Conservation (phyloP, 2,113 vertebrate genomes). For the Phylloscopus trochilus region DNA sequence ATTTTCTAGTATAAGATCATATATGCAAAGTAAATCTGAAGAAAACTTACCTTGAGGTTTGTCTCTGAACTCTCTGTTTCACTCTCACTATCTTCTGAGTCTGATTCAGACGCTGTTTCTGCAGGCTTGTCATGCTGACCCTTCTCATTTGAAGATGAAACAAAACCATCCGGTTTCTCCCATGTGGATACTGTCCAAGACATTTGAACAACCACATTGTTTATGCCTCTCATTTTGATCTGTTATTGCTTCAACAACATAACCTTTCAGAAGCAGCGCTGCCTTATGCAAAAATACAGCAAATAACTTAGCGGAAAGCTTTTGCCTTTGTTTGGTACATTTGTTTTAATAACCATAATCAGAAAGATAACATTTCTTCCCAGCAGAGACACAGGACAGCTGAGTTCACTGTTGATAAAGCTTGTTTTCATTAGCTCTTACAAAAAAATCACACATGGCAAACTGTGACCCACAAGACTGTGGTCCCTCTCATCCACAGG, state of each 20-base stretch:
- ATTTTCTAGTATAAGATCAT: background rate
- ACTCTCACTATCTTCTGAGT: constrained; percentile 14
- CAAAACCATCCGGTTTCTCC: constrained; percentile 85
- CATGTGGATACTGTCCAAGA: constrained; percentile 87
- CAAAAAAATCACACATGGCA: rapidly evolving
- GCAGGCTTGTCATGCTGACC: background rate
- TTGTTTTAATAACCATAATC: background rate
- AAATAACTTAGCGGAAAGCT: background rate
- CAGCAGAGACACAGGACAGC: background rate
- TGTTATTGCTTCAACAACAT: background rate
- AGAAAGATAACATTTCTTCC: background rate
- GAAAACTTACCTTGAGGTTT: constrained; percentile 77
- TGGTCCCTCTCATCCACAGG: background rate
- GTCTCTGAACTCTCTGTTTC: constrained; percentile 65
- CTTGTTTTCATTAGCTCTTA: background rate
- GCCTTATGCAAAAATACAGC: background rate
- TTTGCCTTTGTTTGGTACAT: background rate
- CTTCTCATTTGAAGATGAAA: constrained; percentile 57
- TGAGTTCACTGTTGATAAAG: background rate
- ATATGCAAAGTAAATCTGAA: background rate
- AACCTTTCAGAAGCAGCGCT: background rate
- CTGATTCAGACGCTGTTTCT: constrained; percentile 52
- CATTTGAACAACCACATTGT: constrained; percentile 52
- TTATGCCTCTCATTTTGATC: constrained; percentile 3
- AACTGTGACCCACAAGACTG: background rate